Base-by-base conservation (phyloP, 2,888 invertebrate genomes). In the Brassicogethes aeneus region DNA sequence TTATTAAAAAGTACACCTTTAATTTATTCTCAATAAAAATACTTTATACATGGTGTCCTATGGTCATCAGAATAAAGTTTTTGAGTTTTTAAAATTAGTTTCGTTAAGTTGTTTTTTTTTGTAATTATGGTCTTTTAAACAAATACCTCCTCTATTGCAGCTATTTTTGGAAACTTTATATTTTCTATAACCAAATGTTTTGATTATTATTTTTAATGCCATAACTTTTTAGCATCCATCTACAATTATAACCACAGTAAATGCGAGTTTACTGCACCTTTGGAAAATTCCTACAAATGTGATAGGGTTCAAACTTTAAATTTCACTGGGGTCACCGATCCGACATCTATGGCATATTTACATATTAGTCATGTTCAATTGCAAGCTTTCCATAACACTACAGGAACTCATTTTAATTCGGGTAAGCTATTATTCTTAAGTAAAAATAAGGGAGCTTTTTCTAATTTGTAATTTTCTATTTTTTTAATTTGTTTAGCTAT, bases 231-330 rank as follows among this genome's bases (percentile, higher is more conserved):
- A 41, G 37, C 32, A 10, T 10, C 32, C 32, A 30, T 32, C 7
- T 45, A 37, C 40, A 38, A 17, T 10, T 40, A 53, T 16, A 32
- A 35, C 36, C 77, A 80, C 57, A 66, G 67, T 8, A 60, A 64
- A 7, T 53, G 64, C 2, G 73, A 73, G 46, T 85, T 85, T 67
- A 60, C 64, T 47, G 76, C 78, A 0, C 77, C 79, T 1, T 53
- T 78, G 29, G 69, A 71, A 32, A 78, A 80, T 54, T 89, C 89
- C 0, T 89, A 87, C 69, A 79, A 80, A 54, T 89, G 88, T 68
- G 63, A 71, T 17, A 72, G 76, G 37, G 60, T 73, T 37, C 78
- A 82, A 48, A 64, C 58, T 10, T 62, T 85, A 23, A 74, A 76
- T 59, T 65, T 84, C 56, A 74, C 72, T 3, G 57, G 64, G 1